Conservation (phyloP, 2,113 vertebrate species). For the Chlorodrepanis virens region DNA sequence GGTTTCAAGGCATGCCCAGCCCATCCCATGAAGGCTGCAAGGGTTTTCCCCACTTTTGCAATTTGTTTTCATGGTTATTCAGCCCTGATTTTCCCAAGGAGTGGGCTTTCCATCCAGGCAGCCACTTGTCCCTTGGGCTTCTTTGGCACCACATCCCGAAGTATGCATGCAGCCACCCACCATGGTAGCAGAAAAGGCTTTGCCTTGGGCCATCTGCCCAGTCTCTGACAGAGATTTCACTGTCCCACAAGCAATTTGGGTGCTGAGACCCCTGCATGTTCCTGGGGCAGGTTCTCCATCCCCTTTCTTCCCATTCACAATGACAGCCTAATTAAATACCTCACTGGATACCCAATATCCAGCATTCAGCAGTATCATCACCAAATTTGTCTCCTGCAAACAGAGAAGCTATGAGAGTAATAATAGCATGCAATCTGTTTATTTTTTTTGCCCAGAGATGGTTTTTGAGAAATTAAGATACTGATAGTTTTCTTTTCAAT, state of each 20-base stretch:
- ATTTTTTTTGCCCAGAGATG: not conserved
- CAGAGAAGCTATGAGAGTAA: not conserved
- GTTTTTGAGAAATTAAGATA: not conserved
- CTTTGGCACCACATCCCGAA: too few relatives aligned
- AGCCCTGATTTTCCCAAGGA: not conserved
- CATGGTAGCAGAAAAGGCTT: not conserved
- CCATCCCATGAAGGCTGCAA: not conserved
- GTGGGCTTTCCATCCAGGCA: not conserved
- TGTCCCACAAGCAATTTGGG: not conserved
- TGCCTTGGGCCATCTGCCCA: not conserved
- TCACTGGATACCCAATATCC: not conserved
- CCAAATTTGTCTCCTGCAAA: not conserved
- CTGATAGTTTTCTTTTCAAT: conserved; percentile 50
- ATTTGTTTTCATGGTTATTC: not conserved
- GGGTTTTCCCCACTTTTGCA: fast-evolving
- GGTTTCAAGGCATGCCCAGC: not conserved
- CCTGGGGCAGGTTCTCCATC: not conserved
- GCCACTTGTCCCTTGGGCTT: not conserved
- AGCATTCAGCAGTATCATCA: not conserved
- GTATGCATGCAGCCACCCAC: fast-evolving
- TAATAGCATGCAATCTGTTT: not conserved
- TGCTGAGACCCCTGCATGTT: fast-evolving
- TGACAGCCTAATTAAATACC: not conserved
- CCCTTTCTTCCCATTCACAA: not conserved
- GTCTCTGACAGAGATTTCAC: fast-evolving